These are phyloP conservation scores for Anagyrus pseudococci DNA, from an alignment of 2,888 invertebrate species.

Conservation along the genomic window DNA sequence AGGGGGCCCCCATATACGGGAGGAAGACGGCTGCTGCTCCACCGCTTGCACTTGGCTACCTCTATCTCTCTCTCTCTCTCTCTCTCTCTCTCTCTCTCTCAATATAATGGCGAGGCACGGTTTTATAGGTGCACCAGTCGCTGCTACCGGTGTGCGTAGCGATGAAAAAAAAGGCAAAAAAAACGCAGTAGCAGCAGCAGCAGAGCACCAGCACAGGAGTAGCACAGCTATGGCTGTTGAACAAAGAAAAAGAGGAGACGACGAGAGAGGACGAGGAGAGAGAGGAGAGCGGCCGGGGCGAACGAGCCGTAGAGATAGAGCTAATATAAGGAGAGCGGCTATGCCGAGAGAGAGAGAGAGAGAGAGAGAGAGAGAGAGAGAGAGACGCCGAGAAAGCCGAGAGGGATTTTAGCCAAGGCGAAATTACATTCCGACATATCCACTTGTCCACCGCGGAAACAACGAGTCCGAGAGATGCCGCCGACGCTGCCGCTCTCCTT, in stretches of 20 bases:
- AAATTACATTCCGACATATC: slow-evolving; percentile 59
- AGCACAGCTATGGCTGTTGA: no score
- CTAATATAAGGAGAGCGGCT: slow-evolving; percentile 1
- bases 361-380: slow-evolving; percentile 15
- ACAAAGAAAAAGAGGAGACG: slow-evolving; percentile 16
- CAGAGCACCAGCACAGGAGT: not conserved
- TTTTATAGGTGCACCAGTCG: slow-evolving; percentile 56
- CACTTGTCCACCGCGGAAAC: slow-evolving; percentile 43
- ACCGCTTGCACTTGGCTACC: slow-evolving; percentile 8
- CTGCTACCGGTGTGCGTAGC: slow-evolving; percentile 43
- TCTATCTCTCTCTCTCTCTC: slow-evolving; percentile 15
- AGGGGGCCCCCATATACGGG: slow-evolving; percentile 31
- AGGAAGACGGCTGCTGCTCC: slow-evolving; percentile 9
- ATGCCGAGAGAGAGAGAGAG: slow-evolving; percentile 10
- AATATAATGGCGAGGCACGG: slow-evolving; percentile 52
- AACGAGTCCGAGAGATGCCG: slow-evolving; percentile 26
- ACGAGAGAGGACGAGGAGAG: not conserved
- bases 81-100: slow-evolving; percentile 27
- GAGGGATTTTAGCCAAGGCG: slow-evolving; percentile 54
- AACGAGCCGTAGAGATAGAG: slow-evolving; percentile 8
- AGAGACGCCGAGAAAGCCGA: not conserved
- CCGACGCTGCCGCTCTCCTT: no score
- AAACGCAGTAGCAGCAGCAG: not conserved
- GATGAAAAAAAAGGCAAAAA: slow-evolving; percentile 3
- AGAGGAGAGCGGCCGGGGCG: not conserved